Evolutionary conservation across 2,113 vertebrate species (phyloP).

Genomic region (Syngnathoides biaculeatus): DNA sequence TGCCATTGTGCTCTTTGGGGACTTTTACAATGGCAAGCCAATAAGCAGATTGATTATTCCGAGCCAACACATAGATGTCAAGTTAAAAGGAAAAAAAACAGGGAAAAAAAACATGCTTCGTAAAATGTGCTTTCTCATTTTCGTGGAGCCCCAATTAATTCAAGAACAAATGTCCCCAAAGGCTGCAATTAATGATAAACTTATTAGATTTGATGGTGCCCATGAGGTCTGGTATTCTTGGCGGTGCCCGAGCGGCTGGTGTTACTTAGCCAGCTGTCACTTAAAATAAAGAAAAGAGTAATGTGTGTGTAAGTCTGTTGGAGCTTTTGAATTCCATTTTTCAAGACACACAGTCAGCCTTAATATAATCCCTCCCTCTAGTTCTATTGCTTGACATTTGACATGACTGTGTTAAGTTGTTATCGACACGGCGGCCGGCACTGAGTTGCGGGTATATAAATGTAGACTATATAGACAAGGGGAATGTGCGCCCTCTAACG

Average conservation of each 20-base stretch:
- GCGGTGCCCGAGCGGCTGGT: conserved; percentile 50
- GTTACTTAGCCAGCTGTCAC: conserved; percentile 65
- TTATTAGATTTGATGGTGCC: conserved; percentile 73
- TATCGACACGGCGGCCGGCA: conserved; percentile 35
- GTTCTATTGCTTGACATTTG: conserved; percentile 41
- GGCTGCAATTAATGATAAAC: conserved; percentile 76
- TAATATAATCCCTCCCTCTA: conserved; percentile 34
- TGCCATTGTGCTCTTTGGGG: conserved; percentile 19
- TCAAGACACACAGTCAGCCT: conserved; percentile 24
- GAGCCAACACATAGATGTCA: conserved; percentile 17
- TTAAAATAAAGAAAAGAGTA: conserved; percentile 53
- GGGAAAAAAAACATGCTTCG: neutral
- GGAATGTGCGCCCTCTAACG: conserved; percentile 44
- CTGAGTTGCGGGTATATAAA: conserved; percentile 26
- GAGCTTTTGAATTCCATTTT: conserved; percentile 37
- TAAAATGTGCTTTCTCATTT: conserved; percentile 51
- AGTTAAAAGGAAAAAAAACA: too few relatives aligned
- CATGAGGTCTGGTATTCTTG: conserved; percentile 67
- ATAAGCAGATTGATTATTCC: conserved; percentile 28
- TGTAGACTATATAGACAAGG: conserved; percentile 24
- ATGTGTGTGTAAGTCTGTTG: conserved; percentile 18
- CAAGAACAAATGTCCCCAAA: conserved; percentile 71
- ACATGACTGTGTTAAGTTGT: conserved; percentile 44
- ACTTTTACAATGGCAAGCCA: conserved; percentile 31
- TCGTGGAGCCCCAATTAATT: conserved; percentile 70